A percentile compares a stretch with the other conserved stretches of the same genome.
Conservation (phyloP, 2,888 invertebrate genomes). For the Agrenia bidenticulata region DNA sequence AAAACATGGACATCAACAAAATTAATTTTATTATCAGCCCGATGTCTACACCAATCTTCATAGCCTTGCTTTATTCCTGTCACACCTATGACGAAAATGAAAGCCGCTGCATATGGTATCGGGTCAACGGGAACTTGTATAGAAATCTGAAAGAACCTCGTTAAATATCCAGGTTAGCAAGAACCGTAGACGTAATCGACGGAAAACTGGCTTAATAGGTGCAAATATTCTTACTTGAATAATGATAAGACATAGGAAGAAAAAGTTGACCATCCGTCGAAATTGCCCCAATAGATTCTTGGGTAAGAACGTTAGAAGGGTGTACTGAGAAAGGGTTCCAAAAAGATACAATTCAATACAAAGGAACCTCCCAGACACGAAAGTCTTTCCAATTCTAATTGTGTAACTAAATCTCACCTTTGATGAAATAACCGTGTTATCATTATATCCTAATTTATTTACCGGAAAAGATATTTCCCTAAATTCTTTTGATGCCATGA, state of each 20-base stretch:
- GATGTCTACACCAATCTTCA: conserved; percentile 76
- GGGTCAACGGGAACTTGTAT: conserved; percentile 72
- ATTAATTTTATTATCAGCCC: conserved; percentile 73
- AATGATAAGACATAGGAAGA: conserved; percentile 73
- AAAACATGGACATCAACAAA: conserved; percentile 63
- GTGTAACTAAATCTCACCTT: conserved; percentile 12
- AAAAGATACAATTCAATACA: too few relatives aligned
- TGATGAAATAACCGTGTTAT: conserved; percentile 24
- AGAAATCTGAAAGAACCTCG: conserved; percentile 51
- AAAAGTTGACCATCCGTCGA: conserved; percentile 78
- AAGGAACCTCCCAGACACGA: background rate
- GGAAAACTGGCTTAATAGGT: background rate
- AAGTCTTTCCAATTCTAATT: background rate
- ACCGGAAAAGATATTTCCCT: conserved; percentile 1
- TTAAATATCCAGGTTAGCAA: background rate
- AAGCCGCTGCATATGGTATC: conserved; percentile 52
- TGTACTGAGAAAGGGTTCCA: conserved; percentile 66
- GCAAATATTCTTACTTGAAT: conserved; percentile 67
- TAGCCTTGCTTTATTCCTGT: conserved; percentile 69
- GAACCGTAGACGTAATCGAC: background rate
- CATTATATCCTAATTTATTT: conserved; percentile 6
- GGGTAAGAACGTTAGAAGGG: conserved; percentile 73
- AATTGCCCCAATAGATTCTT: conserved; percentile 82
- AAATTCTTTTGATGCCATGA: too few relatives aligned
- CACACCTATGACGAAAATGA: conserved; percentile 29